Base-by-base conservation (phyloP, 2,888 invertebrate genomes). In the Temnothorax ravouxi region DNA sequence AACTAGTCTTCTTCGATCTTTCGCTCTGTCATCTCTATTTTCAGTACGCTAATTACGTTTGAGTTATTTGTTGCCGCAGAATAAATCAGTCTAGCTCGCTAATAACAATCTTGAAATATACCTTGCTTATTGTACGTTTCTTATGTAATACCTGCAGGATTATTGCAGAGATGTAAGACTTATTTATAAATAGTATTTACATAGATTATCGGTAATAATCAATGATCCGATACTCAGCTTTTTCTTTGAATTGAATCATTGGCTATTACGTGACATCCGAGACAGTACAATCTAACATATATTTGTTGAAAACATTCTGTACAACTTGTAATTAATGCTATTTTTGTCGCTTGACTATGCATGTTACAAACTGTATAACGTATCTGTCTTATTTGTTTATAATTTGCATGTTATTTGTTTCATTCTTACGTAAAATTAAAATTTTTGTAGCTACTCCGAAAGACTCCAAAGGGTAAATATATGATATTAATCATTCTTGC, bases 221-320 rank as follows among this genome's bases (percentile, higher is more conserved):
- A 50, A 8, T 38, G 18, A 21, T 64, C 6, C 41, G n/a, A 25
- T 52, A 21, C 2, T 62, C 15, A 50, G 11, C 21, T 67, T 67
- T 54, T 77, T 38, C 2, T 38, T 50, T 8, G 6, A n/a, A 29
- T 29, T 76, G 21, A 81, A 54, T 66, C 21, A 34, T 21, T 82
- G 21, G 21, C 64, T 15, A 64, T 76, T 75, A 54, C 15, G 21
- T 29, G 62, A 81, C 9, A 15, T 34, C 4, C 50, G 5, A 62
- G 15, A 47, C 44, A 34, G 25, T 52, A 29, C 38, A 25, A 54
- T 67, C n/a, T 54, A 66, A 74, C n/a, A 74, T 25, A 38, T 18
- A 38, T 29, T 77, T 67, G 2, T 38, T 15, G 8, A 21, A 34
- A 61, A 64, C 8, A 41, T n/a, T 41, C 3, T 41, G 1, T 25